Evolutionary conservation across 2,888 invertebrate species (phyloP).

Genomic region (Xestia xanthographa): DNA sequence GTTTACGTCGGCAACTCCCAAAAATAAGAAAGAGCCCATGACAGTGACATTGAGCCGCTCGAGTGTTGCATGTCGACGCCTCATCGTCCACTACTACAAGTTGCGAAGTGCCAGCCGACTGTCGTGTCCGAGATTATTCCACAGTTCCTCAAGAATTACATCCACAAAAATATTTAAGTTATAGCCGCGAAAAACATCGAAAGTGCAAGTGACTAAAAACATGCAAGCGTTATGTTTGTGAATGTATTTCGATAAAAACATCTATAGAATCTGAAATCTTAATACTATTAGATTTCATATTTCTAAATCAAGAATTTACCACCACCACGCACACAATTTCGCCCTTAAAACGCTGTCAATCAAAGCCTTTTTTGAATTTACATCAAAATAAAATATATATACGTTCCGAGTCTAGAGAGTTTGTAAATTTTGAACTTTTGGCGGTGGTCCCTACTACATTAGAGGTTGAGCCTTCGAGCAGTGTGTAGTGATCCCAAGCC

Average conservation of each 20-base stretch:
- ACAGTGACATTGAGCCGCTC: slow-evolving; percentile 41
- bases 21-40: background rate
- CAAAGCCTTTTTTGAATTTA: background rate
- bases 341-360: background rate
- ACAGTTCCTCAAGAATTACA: background rate
- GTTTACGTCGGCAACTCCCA: background rate
- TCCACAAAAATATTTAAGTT: background rate
- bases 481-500: slow-evolving; percentile 13
- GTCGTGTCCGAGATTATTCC: slow-evolving; percentile 25
- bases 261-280: background rate
- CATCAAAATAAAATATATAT: background rate
- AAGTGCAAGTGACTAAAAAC: slow-evolving; percentile 14
- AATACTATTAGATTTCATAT: background rate
- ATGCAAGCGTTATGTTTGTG: background rate
- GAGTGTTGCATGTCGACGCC: background rate
- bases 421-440: background rate
- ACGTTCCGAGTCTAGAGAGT: background rate
- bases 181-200: background rate
- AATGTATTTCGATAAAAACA: background rate
- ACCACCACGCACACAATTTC: background rate
- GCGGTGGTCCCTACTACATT: slow-evolving; percentile 13
- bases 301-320: background rate
- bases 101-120: slow-evolving; percentile 18
- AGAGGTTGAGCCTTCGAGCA: background rate
- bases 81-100: slow-evolving; percentile 10